These are phyloP conservation scores for Ericerus pela DNA, from an alignment of 1,140 invertebrate species.

Conservation along the genomic window DNA sequence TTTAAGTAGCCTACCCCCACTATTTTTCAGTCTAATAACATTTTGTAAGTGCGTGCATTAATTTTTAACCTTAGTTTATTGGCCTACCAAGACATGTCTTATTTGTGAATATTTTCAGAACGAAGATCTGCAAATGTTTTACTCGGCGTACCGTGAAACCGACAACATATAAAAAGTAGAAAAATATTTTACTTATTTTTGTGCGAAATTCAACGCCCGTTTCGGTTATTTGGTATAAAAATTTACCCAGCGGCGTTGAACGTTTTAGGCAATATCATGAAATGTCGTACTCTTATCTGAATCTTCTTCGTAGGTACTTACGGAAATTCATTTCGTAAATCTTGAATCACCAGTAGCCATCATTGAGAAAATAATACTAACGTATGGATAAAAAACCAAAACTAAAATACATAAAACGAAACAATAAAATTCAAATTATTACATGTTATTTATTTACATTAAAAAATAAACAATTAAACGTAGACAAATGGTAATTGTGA, in stretches of 20 bases:
- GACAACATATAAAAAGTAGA: background rate
- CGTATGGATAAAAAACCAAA: background rate
- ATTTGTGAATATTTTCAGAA: background rate
- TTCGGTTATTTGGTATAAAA: background rate
- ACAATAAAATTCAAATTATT: background rate
- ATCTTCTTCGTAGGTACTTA: background rate
- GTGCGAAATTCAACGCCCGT: background rate
- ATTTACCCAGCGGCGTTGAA: constrained; percentile 1
- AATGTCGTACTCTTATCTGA: background rate
- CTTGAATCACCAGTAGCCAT: too few relatives aligned
- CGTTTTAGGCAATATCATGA: background rate
- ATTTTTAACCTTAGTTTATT: too few relatives aligned
- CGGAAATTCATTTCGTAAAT: background rate
- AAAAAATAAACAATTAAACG: constrained; percentile 12
- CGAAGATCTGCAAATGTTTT: background rate
- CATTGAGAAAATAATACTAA: too few relatives aligned
- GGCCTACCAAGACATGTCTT: too few relatives aligned
- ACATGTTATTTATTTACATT: constrained; percentile 12
- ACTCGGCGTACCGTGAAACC: background rate
- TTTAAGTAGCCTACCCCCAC: too few relatives aligned
- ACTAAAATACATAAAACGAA: background rate
- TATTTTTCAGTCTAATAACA: too few relatives aligned
- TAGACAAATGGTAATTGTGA: constrained; percentile 12
- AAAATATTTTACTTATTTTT: constrained; percentile 2
- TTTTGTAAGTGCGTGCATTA: too few relatives aligned